These are phyloP conservation scores for Ia io DNA, from an alignment of 2,113 vertebrate genomes.

Conservation along the genomic window DNA sequence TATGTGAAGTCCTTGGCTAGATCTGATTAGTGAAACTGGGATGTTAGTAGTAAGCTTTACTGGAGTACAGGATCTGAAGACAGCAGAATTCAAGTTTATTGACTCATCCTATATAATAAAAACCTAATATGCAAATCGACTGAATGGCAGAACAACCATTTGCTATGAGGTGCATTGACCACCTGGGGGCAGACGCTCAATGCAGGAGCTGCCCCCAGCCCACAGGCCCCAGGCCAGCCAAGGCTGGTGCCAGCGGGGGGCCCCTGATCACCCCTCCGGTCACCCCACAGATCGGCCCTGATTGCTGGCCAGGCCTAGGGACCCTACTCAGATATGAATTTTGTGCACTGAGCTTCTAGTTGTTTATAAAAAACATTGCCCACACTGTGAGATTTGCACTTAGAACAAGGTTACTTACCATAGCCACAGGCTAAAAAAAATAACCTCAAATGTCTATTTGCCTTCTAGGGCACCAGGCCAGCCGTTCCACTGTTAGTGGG, in stretches of 20 bases:
- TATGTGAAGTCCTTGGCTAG: background rate
- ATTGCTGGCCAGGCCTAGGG: no score
- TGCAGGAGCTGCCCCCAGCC: no score
- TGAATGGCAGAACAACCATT: no score
- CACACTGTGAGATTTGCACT: background rate
- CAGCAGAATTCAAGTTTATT: background rate
- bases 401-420: background rate
- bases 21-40: background rate
- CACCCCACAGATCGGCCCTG: no score
- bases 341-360: background rate
- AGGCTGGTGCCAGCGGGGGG: no score
- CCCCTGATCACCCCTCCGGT: no score
- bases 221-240: no score
- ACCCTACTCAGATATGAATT: no score
- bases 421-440: background rate
- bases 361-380: constrained; percentile 2
- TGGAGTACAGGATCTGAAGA: background rate
- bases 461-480: background rate
- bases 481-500: background rate
- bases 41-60: background rate
- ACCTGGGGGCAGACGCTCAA: no score
- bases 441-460: background rate
- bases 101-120: background rate
- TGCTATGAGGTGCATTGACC: no score
- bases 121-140: no score